Base-by-base conservation (phyloP, 2,797 vertebrate species). In the Intellagama lesueurii region DNA sequence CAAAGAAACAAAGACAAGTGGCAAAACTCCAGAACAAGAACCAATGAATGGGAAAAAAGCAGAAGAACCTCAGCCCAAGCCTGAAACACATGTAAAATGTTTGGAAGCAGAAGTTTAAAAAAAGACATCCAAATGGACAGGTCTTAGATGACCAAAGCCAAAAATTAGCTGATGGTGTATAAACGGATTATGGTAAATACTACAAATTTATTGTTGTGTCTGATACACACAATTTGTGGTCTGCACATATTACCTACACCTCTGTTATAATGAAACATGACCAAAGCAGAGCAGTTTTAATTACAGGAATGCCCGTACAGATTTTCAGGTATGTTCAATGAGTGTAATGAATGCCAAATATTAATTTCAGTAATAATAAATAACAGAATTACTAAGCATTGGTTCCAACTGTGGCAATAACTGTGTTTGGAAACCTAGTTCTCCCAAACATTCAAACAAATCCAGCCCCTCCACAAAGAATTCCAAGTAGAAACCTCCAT, bases 81-180 rank as follows among this genome's bases (percentile, higher is more conserved):
- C 92, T 40, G 96, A 95, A 91, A 82, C 91, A 26, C 86, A 95
- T 82, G 96, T 96, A 91, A 95, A 96, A 91, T 97, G 96, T 94
- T 80, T 97, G 86, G 97, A 98, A 95, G 97, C 96, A 83, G 97
- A 97, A 94, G 97, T 98, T 92, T 98, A 96, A 93, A 77, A 77
- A 24, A 68, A 32, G 49, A 44, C 1, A 87, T 82, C 56, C 78
- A 90, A 73, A 86, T 12, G 76, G 88, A 92, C 90, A n/a, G 19
- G 32, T 14, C 64, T 24, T 82, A 89, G 28, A 70, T 87, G 60
- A 91, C 88, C 0, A 91, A 49, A 81, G 35, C 35, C 6, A 87
- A 73, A 86, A 92, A 87, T 52, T 77, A 87, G 73, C 47, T 89
- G 86, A 78, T 69, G 88, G 90, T 95, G 92, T 91, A 87, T 92